Base-by-base conservation (phyloP, 2,797 vertebrate genomes). In the Esox lucius region DNA sequence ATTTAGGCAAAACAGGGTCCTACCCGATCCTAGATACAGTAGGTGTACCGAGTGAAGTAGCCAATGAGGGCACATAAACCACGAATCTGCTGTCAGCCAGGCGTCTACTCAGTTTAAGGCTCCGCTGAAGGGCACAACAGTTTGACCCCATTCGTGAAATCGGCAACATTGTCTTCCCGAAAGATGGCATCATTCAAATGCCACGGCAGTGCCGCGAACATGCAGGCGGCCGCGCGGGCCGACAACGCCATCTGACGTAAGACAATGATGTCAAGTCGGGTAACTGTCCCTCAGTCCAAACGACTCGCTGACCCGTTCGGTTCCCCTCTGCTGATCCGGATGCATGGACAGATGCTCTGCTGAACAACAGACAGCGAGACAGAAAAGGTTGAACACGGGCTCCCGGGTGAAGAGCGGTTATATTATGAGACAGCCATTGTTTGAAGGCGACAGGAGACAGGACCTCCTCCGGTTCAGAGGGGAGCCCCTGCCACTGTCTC, bases 391-490 rank as follows among this genome's bases (percentile, higher is more conserved):
- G 62, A 26, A 49, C 28, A 48, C 16, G 53, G 46, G 46, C 46
- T 65, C 42, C 48, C 56, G 77, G 77, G 84, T 81, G 80, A 83
- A 42, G 86, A 75, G 86, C 80, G 49, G 74, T 65, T 81, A 84
- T n/a, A 75, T 51, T 39, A 70, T 69, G 77, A 69, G 59, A 59
- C 78, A 73, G 75, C 82, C 82, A 1, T 82, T 75, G 35, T 72
- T 74, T 67, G 73, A 79, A 78, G 80, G 69, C 81, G 68, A 70
- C 42, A 76, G 4, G 17, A 51, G 22, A 22, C 56, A 59, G 11
- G 42, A 3, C 42, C 42, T 46, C 42, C 42, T 2, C 53, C n/a
- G 3, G 56, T 1, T 73, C 6, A 51, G 76, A 49, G n/a, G 70
- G 42, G 84, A 48, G 13, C 86, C 78, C 71, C 79, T 74, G 75